Percentiles rank a stretch among this genome's conserved stretches.
Evolutionary conservation across 2,888 invertebrate species (phyloP).

Genomic region (Protonemura montana): DNA sequence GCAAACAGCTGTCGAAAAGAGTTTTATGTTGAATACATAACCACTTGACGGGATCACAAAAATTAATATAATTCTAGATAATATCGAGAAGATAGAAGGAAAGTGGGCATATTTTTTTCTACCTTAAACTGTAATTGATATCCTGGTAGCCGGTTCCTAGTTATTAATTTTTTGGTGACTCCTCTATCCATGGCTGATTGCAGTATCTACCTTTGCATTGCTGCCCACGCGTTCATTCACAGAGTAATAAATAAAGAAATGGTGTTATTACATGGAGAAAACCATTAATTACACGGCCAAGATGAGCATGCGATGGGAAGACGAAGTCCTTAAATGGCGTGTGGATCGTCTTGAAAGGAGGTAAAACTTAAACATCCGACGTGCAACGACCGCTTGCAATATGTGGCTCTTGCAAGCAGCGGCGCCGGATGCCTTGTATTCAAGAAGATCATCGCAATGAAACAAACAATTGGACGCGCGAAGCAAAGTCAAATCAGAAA

Average conservation of each 20-base stretch:
- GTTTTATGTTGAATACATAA: conserved; percentile 23
- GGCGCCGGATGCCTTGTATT: neutral
- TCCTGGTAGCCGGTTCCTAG: conserved; percentile 23
- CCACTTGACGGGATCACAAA: conserved; percentile 8
- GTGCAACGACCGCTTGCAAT: neutral
- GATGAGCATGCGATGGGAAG: neutral
- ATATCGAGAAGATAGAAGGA: conserved; percentile 2
- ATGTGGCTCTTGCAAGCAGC: neutral
- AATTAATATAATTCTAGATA: conserved; percentile 26
- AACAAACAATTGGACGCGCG: neutral
- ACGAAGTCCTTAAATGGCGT: neutral
- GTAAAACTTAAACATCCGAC: neutral
- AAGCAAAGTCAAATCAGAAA: neutral
- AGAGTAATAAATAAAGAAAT: neutral
- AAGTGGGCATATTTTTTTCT: neutral
- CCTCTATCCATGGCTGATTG: neutral
- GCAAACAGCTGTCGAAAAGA: conserved; percentile 48
- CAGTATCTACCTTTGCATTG: neutral
- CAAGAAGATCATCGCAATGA: neutral
- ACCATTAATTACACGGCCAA: neutral
- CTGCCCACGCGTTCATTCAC: neutral
- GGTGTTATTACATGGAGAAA: neutral
- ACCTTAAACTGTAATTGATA: conserved; percentile 19
- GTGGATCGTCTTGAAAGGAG: neutral
- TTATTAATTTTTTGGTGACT: conserved; percentile 31